These are phyloP conservation scores for Bhutanitis thaidina DNA, from an alignment of 2,888 invertebrate species.

Conservation along the genomic window DNA sequence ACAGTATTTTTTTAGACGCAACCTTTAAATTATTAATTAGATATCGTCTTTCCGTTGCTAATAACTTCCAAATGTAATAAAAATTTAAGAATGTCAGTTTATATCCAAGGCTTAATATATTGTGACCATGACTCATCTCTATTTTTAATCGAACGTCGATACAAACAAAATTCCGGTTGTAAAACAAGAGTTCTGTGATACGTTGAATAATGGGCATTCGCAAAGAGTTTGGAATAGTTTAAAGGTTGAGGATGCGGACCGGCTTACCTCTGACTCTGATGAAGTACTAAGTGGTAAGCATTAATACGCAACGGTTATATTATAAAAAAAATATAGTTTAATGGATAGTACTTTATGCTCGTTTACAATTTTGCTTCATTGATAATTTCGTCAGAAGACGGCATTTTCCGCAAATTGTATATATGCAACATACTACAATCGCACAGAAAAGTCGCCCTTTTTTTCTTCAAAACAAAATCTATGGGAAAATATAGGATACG, in stretches of 20 bases:
- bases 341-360: too few species aligned
- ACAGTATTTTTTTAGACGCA: background rate
- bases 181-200: conserved; percentile 28
- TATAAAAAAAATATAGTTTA: too few species aligned
- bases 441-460: too few species aligned
- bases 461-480: too few species aligned
- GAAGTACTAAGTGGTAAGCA: too few species aligned
- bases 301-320: too few species aligned
- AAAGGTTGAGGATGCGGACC: conserved; percentile 66
- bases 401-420: too few species aligned
- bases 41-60: background rate
- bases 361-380: too few species aligned
- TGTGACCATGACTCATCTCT: conserved; percentile 46
- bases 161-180: conserved; percentile 37
- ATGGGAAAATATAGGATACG: too few species aligned
- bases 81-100: conserved; percentile 10
- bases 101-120: conserved; percentile 10
- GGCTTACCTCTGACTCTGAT: conserved; percentile 51
- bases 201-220: conserved; percentile 37
- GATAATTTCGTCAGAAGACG: too few species aligned
- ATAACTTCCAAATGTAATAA: conserved; percentile 11
- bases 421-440: too few species aligned
- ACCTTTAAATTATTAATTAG: too few species aligned
- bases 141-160: conserved; percentile 36
- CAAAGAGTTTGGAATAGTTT: conserved; percentile 47